Percentiles rank a stretch among this genome's conserved stretches.
Conservation (phyloP, 30 jellyfish, hydroid and myxozoan species). For the Chrysaora quinquecirrha region DNA sequence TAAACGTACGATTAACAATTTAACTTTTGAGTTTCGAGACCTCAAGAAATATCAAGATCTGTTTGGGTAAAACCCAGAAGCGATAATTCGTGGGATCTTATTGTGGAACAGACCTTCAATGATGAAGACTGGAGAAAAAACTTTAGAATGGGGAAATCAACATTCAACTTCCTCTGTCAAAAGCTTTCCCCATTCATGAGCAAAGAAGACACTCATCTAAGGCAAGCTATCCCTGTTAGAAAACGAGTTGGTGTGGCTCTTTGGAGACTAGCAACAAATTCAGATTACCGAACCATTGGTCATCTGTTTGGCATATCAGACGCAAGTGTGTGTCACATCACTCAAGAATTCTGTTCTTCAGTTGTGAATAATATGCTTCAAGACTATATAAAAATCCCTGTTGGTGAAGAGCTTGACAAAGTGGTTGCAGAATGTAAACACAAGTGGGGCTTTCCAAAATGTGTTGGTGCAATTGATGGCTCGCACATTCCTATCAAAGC, state of each 20-base stretch:
- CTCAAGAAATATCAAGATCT: too few species aligned
- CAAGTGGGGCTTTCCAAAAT: slow-evolving; percentile 25
- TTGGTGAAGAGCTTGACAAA: too few species aligned
- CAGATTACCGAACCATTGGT: too few species aligned
- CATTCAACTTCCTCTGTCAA: too few species aligned
- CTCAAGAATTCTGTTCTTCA: slow-evolving; percentile 14
- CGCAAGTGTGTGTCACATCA: slow-evolving; percentile 39
- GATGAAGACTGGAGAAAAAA: slow-evolving; percentile 26
- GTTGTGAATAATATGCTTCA: too few species aligned
- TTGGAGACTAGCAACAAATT: too few species aligned
- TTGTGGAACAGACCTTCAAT: neutral
- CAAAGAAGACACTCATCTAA: too few species aligned
- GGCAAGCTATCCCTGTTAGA: slow-evolving; percentile 9
- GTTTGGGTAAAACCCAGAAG: neutral
- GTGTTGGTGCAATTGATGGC: slow-evolving; percentile 50
- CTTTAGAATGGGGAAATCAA: too few species aligned
- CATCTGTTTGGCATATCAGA: slow-evolving; percentile 43
- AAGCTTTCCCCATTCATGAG: too few species aligned
- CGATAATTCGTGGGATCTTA: slow-evolving; percentile 31
- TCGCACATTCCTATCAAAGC: slow-evolving; percentile 64
- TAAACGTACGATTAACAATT: neutral
- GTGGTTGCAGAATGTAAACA: slow-evolving; percentile 31
- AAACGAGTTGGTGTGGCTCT: slow-evolving; percentile 16
- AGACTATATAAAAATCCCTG: too few species aligned
- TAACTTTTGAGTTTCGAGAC: neutral